Percentiles rank a stretch among this genome's conserved stretches.
phyloP scores from a whole-genome alignment of 2,797 vertebrate species.

The Oreochromis grahami region DNA sequence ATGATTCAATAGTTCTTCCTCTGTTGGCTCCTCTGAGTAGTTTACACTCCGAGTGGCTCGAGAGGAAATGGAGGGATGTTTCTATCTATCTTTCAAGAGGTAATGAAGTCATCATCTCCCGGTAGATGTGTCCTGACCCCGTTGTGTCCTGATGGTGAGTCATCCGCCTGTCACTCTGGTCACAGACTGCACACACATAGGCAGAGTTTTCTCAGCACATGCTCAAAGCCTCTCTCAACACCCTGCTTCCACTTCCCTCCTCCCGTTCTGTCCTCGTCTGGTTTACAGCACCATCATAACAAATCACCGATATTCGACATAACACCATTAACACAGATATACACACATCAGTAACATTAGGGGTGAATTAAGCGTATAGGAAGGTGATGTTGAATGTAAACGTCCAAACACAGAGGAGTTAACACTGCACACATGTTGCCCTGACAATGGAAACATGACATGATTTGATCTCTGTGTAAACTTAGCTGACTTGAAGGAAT shows the following conservation, averaged over 20 bases:
- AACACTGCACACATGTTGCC: conserved; percentile 21
- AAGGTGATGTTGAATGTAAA: conserved; percentile 43
- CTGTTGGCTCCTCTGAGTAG: conserved; percentile 12
- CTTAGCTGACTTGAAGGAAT: neutral
- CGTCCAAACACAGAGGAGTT: conserved; percentile 45
- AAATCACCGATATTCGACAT: conserved; percentile 45
- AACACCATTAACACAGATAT: conserved; percentile 38
- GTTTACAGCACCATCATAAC: conserved; percentile 57
- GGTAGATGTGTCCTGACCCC: conserved; percentile 38
- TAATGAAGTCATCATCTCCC: conserved; percentile 58
- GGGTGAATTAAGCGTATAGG: conserved; percentile 16
- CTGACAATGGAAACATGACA: neutral
- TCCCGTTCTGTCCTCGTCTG: neutral
- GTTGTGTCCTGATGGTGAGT: conserved; percentile 41
- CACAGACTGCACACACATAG: neutral
- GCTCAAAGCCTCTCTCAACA: neutral
- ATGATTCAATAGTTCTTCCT: conserved; percentile 41
- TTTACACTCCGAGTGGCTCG: neutral
- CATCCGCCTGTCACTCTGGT: conserved; percentile 16
- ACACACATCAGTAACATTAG: neutral
- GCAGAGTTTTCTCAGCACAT: neutral
- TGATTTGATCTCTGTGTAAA: conserved; percentile 12
- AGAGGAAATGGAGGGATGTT: conserved; percentile 22
- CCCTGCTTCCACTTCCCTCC: neutral
- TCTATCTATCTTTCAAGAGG: conserved; percentile 49